Conservation (phyloP, 2,797 vertebrate species). For the Sebastes iracundus region DNA sequence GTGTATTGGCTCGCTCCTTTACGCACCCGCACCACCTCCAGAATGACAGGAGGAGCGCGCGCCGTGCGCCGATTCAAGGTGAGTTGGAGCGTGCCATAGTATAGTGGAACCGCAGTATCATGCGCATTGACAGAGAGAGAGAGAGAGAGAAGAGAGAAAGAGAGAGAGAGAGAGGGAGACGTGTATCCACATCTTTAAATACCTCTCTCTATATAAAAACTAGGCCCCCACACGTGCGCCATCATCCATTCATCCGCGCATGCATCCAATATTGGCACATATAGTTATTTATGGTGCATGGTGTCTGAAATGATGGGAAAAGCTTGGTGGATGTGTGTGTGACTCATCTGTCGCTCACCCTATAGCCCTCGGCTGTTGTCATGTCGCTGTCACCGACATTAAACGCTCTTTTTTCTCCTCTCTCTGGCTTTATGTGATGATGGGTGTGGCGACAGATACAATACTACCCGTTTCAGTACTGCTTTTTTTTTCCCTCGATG, state of each 20-base stretch:
- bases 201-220: conserved; percentile 45
- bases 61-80: conserved; percentile 91
- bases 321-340: conserved; percentile 29
- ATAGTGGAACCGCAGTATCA: conserved; percentile 95
- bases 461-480: conserved; percentile 23
- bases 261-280: background rate
- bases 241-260: conserved; percentile 34
- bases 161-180: conserved; percentile 42
- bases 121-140: conserved; percentile 91
- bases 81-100: conserved; percentile 93
- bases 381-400: conserved; percentile 63
- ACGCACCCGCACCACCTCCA: conserved; percentile 61
- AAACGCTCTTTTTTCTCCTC: conserved; percentile 16
- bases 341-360: conserved; percentile 69
- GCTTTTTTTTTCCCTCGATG: conserved; percentile 38
- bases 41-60: conserved; percentile 73
- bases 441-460: conserved; percentile 80
- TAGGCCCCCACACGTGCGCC: conserved; percentile 61
- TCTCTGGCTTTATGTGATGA: conserved; percentile 62
- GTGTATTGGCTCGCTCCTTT: conserved; percentile 83
- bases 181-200: conserved; percentile 75
- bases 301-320: background rate
- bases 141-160: conserved; percentile 38
- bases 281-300: conserved; percentile 11
- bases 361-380: conserved; percentile 62